Evolutionary conservation across 2,888 invertebrate species (phyloP), one percentile per base, ranked within the genome.

Genomic region (Apotomis capreana): DNA sequence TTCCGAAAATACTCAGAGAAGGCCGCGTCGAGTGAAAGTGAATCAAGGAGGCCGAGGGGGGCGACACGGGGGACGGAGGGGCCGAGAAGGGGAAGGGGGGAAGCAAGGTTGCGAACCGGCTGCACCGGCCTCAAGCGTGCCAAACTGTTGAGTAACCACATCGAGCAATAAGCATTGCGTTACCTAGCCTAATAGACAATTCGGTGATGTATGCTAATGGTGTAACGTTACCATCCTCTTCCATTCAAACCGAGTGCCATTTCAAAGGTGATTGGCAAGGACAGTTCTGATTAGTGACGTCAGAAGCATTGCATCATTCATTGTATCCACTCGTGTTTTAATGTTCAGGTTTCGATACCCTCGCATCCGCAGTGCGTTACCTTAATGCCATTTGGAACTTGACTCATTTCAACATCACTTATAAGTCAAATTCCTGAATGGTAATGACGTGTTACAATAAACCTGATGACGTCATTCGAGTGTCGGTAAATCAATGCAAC

Each of bases 51-150:
- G 74, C 70, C 70, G 79, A 75, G 72, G 77, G 78, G 74, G 76
- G 68, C 63, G 69, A 69, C 60, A 68, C 52, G 72, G 74, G 75
- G 74, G 68, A 69, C 74, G 76, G 74, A 62, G 58, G 71, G 73
- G 74, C 74, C 67, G 72, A 73, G 26, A 26, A 26, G 26, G 26
- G 77, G 74, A 69, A 75, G 78, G 76, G 80, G 83, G 84, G 81
- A 79, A 78, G 83, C 92, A 91, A 92, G 92, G 92, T 89, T 92
- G 90, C 88, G 85, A 88, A 88, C 89, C 86, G 85, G 89, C 88
- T 84, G 81, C 85, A 84, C 85, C 81, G 83, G 84, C 86, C 85
- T 82, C 83, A 88, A 84, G 85, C 88, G 86, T 86, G 89, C 89
- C 84, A 87, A 89, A 89, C 88, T 87, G 85, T 91, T 91, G 90